Conservation (phyloP, 2,888 invertebrate genomes). For the Drosophila anceps region DNA sequence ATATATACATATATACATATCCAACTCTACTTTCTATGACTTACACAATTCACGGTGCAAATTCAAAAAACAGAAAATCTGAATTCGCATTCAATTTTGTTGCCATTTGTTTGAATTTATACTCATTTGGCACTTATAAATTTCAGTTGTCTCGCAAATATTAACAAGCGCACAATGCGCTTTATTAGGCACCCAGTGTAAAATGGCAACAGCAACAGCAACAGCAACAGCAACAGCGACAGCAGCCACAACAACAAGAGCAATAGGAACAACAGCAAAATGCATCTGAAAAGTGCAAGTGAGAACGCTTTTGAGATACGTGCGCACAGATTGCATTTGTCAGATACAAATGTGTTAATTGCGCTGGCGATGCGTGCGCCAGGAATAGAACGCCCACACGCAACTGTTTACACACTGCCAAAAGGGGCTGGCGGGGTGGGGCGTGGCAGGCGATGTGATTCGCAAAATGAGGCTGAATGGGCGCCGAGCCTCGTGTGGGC, state of each 20-base stretch:
- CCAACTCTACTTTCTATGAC: not conserved
- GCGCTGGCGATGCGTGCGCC: constrained; percentile 74
- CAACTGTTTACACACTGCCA: constrained; percentile 55
- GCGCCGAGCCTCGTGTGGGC: constrained; percentile 71
- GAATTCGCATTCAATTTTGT: not conserved
- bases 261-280: not conserved
- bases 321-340: constrained; percentile 73
- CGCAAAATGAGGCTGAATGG: constrained; percentile 16
- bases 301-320: constrained; percentile 57
- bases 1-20: not conserved
- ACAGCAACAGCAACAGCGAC: not conserved
- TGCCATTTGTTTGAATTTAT: constrained; percentile 30
- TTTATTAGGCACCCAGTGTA: constrained; percentile 40
- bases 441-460: not conserved
- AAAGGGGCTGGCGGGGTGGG: not conserved
- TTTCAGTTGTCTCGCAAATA: constrained; percentile 57
- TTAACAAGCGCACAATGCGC: constrained; percentile 40
- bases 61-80: not conserved
- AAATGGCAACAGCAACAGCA: not conserved
- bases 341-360: constrained; percentile 81
- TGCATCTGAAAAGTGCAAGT: constrained; percentile 43
- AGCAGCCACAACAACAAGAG: not conserved
- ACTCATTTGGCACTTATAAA: constrained; percentile 39
- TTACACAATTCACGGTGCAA: not conserved
- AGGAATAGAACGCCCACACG: constrained; percentile 81